Base-by-base conservation (phyloP, 2,888 invertebrate genomes). In the Dorcus parallelipipedus region DNA sequence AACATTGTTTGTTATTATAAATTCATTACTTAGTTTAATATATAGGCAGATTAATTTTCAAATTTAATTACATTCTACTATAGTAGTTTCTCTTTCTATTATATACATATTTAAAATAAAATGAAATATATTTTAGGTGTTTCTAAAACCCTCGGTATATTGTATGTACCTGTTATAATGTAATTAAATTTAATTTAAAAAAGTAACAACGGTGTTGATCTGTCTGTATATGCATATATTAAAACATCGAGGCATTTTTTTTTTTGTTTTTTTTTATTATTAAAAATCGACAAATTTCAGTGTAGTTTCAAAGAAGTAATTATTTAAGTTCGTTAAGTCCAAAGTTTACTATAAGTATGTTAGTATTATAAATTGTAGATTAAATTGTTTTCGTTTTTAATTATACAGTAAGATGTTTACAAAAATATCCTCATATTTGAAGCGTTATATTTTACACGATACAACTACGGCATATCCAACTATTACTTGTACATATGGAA, bases 391-490 rank as follows among this genome's bases (percentile, higher is more conserved):
- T 38, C 38, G 20, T 49, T 38, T 33, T 49, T 26, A 49, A 49
- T 17, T 17, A 14, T 49, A 33, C 26, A 33, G 26, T 33, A 33
- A 33, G 26, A 33, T 33, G 26, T 33, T 33, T 45, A 45, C 45
- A 45, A 23, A 45, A 45, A 45, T 49, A 10, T 55, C 49, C 39
- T n/a, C 26, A 50, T 56, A 20, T 33, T 56, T 61, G 55, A 47
- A 23, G 33, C 38, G 33, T 14, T 49, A 49, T 49, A 49, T 49
- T 49, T 49, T 49, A 33, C 56, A 55, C 48, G 50, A 43, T 52
- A 59, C 39, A 60, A 59, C 52, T 61, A 9, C 17, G 20, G 63
- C 63, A 63, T 61, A 63, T 63, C 61, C 53, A 48, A 52, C 26
- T 60, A 60, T 56, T 55, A 52, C 9, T 52, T 33, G 48, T 63